Conservation (phyloP, 2,797 vertebrate species). For the Sardinella longiceps region DNA sequence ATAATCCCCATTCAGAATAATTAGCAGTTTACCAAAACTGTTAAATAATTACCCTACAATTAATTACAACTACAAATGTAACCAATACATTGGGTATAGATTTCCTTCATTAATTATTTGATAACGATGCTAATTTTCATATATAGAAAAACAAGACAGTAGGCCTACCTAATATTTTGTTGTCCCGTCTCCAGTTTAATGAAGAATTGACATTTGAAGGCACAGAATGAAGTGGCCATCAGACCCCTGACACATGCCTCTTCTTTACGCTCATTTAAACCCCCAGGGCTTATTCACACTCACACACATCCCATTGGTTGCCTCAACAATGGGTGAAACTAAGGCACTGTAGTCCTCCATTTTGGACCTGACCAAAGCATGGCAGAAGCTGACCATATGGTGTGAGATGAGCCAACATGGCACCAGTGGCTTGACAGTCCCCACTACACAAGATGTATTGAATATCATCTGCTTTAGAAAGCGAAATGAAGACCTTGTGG, state of each 20-base stretch:
- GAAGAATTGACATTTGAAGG: conserved; percentile 49
- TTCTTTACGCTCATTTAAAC: conserved; percentile 57
- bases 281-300: conserved; percentile 51
- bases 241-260: conserved; percentile 63
- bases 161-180: conserved; percentile 55
- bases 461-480: conserved; percentile 80
- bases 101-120: background rate
- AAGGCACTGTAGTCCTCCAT: conserved; percentile 57
- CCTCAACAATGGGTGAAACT: conserved; percentile 69
- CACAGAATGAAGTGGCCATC: conserved; percentile 53
- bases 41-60: background rate
- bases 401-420: conserved; percentile 65
- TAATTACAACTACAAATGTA: background rate
- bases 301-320: conserved; percentile 68
- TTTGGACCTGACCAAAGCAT: conserved; percentile 52
- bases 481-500: conserved; percentile 64
- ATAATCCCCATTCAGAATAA: conserved; percentile 31
- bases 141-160: conserved; percentile 34
- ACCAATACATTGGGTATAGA: background rate
- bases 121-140: background rate
- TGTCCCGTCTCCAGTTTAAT: conserved; percentile 48
- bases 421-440: conserved; percentile 51
- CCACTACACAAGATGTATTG: conserved; percentile 69
- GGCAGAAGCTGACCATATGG: conserved; percentile 8
- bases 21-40: background rate